Base-by-base conservation (phyloP, 1,140 invertebrate species). In the Oedothorax gibbosus region DNA sequence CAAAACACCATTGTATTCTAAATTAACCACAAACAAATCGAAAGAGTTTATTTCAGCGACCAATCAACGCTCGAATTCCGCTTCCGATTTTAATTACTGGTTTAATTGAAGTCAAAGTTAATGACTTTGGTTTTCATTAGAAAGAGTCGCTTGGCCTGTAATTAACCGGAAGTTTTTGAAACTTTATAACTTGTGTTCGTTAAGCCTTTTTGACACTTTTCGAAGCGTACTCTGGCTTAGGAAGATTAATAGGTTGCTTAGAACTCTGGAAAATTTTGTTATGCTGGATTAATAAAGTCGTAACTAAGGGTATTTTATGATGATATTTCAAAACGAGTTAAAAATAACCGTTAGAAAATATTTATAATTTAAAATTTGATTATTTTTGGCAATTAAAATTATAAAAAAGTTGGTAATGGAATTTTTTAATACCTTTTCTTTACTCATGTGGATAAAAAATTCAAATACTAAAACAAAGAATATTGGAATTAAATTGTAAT, bases 91-190 rank as follows among this genome's bases (percentile, higher is more conserved):
- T 80, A 68, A 80, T 68, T 80, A 68, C 65, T 7, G 9, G 65
- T 65, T 80, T 80, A 80, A 80, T 80, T 80, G 78, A 80, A 80
- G 78, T 35, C 57, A 54, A 80, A 80, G 78, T 80, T 80, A 69
- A 77, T 77, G 73, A 64, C 73, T 77, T 77, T 69, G 21, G 64
- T 65, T 80, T 71, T 60, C 53, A 69, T 80, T 69, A 80, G 62
- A 80, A 80, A 71, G 78, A 51, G n/a, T 11, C 12, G 21, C 3
- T 49, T 35, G 5, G 2, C 49, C 21, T 9, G 73, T 60, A 77
- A 77, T 77, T 54, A 77, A 54, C 20, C 35, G 35, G 21, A 57
- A 80, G 78, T 80, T 71, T 80, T 71, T 10, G 20, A 80, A 71
- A 80, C 20, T 57, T 71, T 71, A 15, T 56, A 69, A 68, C 64